Percentiles rank a stretch among this genome's conserved stretches.
Conservation (phyloP, 2,797 vertebrate genomes). For the Rhadinocentrus ornatus region DNA sequence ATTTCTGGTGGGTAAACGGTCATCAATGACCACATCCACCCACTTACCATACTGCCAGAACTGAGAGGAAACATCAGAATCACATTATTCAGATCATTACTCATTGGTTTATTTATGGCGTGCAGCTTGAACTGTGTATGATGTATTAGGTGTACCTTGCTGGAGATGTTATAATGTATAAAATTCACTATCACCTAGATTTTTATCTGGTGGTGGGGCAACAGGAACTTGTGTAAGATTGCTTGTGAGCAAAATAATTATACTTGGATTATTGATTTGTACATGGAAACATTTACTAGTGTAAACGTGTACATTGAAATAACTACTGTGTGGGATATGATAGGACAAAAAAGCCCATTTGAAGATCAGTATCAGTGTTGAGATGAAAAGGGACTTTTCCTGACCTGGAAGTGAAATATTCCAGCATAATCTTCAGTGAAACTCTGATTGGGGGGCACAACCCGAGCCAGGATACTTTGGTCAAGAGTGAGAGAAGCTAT, state of each 20-base stretch:
- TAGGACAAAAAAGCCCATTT: not conserved
- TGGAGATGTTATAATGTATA: not conserved
- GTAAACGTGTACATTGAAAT: not conserved
- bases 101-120: not conserved
- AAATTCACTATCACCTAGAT: not conserved
- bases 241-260: not conserved
- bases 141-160: not conserved
- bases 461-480: constrained; percentile 75
- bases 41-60: constrained; percentile 94
- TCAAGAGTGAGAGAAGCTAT: constrained; percentile 85
- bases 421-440: constrained; percentile 80
- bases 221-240: not conserved
- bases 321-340: not conserved
- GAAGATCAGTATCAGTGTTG: not conserved
- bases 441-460: constrained; percentile 79
- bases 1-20: constrained; percentile 82
- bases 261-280: not conserved
- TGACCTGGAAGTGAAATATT: constrained; percentile 85
- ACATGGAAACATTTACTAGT: not conserved
- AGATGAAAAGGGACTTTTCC: not conserved
- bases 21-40: constrained; percentile 92
- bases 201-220: not conserved
- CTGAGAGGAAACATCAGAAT: constrained; percentile 57
- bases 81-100: not conserved
- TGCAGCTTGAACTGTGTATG: not conserved